Percentiles rank a stretch among this genome's conserved stretches.
Conservation (phyloP, 2,113 vertebrate genomes). For the Xiphorhynchus elegans region DNA sequence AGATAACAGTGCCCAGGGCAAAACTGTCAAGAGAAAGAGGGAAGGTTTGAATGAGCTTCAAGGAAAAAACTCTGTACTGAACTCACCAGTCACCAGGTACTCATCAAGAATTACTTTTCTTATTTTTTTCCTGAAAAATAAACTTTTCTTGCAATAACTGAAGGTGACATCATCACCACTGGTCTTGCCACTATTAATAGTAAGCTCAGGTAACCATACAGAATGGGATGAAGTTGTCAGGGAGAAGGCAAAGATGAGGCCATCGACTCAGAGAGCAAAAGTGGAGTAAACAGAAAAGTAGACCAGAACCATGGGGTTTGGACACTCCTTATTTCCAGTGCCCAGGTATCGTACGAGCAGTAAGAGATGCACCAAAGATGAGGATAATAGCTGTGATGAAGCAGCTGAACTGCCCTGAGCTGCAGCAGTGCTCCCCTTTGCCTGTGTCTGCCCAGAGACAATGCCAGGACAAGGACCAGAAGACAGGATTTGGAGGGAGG, state of each 20-base stretch:
- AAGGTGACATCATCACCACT: neutral
- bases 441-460: neutral
- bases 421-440: neutral
- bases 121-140: neutral
- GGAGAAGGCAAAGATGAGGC: neutral
- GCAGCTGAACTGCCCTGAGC: neutral
- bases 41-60: neutral
- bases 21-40: slow-evolving; percentile 28
- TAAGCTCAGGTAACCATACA: neutral
- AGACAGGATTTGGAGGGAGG: neutral
- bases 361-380: neutral
- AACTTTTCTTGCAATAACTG: neutral
- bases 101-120: neutral
- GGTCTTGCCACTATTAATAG: neutral
- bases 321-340: neutral
- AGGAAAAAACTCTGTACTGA: neutral
- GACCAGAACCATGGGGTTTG: neutral
- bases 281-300: neutral
- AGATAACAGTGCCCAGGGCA: slow-evolving; percentile 8
- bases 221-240: neutral
- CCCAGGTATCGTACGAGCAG: neutral
- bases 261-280: neutral
- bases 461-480: neutral
- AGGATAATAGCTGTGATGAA: neutral
- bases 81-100: neutral